Evolutionary conservation across 2,888 invertebrate genomes (phyloP), one percentile per base, ranked within the genome.

Genomic region (Spodoptera exigua): DNA sequence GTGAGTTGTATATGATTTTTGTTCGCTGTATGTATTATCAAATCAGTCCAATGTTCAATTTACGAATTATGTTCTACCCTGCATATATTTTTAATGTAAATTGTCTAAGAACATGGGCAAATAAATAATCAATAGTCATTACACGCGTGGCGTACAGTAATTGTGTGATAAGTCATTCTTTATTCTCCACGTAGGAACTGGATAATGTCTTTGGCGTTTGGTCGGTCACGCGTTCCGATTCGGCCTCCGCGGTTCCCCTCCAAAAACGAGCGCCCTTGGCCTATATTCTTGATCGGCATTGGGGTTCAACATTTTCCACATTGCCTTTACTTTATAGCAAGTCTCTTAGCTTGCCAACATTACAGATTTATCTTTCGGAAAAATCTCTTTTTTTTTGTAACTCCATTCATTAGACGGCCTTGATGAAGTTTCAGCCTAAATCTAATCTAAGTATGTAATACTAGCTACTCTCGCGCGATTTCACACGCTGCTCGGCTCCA

Each of bases 251-350:
- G 45, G 36, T 34, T 18, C 68, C 74, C 74, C 63, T 61, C 70
- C 74, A 39, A 74, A 74, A 54, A 49, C 51, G 43, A 21, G 32
- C 41, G 63, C 63, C 68, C 68, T 68, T 68, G 68, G 70, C 68
- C 68, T 44, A 68, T 70, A 61, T 67, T 21, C 41, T 41, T 21
- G 62, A 62, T 70, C 54, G 63, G 39, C 49, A 49, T 61, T 61
- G 53, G 74, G 54, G 63, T 54, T 74, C 74, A 43, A 68, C 54
- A 62, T 69, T 70, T 54, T 54, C 27, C 27, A 27, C 54, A 62
- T 61, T 61, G 68, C 36, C 48, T 66, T 57, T 21, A 48, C 16
- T 45, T 53, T 40, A 52, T 35, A 69, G 18, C 18, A 49, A 21
- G 43, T 47, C 27, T 51, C 37, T 27, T 36, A 44, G 49, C 60